Percentiles rank a stretch among this genome's conserved stretches.
These are phyloP conservation scores for Nomia melanderi DNA, from an alignment of 1,140 invertebrate genomes.

Conservation along the genomic window DNA sequence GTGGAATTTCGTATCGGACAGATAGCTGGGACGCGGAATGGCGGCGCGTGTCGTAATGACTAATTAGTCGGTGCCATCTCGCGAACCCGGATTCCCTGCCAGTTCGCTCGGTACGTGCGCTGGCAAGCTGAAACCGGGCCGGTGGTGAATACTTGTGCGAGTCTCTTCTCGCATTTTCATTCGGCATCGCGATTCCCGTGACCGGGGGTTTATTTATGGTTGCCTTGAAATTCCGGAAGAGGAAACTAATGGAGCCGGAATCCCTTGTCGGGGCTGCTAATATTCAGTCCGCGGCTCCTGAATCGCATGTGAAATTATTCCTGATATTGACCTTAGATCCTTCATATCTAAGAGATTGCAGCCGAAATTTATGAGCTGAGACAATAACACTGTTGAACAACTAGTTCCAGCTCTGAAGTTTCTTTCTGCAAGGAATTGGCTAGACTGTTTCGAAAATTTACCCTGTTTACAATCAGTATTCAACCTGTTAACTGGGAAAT, in stretches of 20 bases:
- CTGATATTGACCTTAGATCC: not conserved
- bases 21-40: not conserved
- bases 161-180: not conserved
- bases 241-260: not conserved
- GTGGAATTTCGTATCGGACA: not conserved
- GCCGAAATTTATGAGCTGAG: too few relatives aligned
- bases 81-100: not conserved
- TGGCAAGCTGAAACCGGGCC: not conserved
- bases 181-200: not conserved
- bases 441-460: too few relatives aligned
- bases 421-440: too few relatives aligned
- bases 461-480: too few relatives aligned
- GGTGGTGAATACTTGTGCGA: not conserved
- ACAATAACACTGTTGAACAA: too few relatives aligned
- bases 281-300: not conserved
- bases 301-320: not conserved
- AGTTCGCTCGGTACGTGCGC: not conserved
- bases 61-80: conserved; percentile 1
- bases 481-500: too few relatives aligned
- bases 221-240: conserved; percentile 10
- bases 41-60: conserved; percentile 6
- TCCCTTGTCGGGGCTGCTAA: not conserved
- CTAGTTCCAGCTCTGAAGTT: too few relatives aligned
- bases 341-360: too few relatives aligned
- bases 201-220: not conserved